Conservation (phyloP, 2,888 invertebrate species). For the Dasysyrphus albostriatus region DNA sequence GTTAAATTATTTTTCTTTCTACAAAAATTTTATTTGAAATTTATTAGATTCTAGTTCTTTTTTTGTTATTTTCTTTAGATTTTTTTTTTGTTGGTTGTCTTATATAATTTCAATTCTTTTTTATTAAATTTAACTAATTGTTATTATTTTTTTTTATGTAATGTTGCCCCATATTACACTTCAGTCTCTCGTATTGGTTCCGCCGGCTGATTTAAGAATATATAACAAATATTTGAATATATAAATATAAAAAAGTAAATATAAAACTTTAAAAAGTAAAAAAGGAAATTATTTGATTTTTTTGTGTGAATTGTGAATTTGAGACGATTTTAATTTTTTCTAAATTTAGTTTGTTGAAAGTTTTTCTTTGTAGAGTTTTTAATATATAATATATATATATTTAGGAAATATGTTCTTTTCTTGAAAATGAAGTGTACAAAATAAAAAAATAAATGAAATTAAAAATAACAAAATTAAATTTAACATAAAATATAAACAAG, state of each 20-base stretch:
- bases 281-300: slow-evolving; percentile 37
- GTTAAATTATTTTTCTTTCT: slow-evolving; percentile 65
- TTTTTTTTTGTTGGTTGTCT: slow-evolving; percentile 46
- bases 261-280: slow-evolving; percentile 77
- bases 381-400: background rate
- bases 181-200: slow-evolving; percentile 91
- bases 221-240: slow-evolving; percentile 81
- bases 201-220: slow-evolving; percentile 87
- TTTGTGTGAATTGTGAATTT: background rate
- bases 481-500: slow-evolving; percentile 41
- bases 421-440: slow-evolving; percentile 61
- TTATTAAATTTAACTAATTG: slow-evolving; percentile 62
- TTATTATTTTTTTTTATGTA: slow-evolving; percentile 62
- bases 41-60: slow-evolving; percentile 26
- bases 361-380: slow-evolving; percentile 35
- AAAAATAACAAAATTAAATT: slow-evolving; percentile 40
- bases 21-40: slow-evolving; percentile 33
- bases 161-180: slow-evolving; percentile 85
- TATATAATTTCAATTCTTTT: slow-evolving; percentile 52
- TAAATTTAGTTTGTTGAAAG: slow-evolving; percentile 30
- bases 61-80: slow-evolving; percentile 48
- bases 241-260: slow-evolving; percentile 78
- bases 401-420: slow-evolving; percentile 23
- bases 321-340: slow-evolving; percentile 6
- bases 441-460: slow-evolving; percentile 37